These are phyloP conservation scores for Eulemur coronatus DNA, from an alignment of 2,797 vertebrate species.

Conservation along the genomic window DNA sequence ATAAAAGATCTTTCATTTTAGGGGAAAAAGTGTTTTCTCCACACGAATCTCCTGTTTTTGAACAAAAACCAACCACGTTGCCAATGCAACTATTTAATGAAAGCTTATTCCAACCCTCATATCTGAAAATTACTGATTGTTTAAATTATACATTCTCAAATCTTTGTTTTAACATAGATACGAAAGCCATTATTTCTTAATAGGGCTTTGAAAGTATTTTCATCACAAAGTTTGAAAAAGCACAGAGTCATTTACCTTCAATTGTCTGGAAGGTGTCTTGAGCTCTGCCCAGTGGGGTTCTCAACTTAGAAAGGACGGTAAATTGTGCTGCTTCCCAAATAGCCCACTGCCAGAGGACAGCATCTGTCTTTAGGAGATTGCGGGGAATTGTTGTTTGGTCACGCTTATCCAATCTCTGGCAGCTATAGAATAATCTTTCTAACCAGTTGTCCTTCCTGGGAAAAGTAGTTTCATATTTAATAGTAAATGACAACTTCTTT, in stretches of 20 bases:
- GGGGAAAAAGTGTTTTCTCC: neutral
- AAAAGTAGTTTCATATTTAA: slow-evolving; percentile 71
- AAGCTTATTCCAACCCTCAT: slow-evolving; percentile 23
- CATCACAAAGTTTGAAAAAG: neutral
- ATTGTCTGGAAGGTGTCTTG: slow-evolving; percentile 99
- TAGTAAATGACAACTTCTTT: slow-evolving; percentile 44
- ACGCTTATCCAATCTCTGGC: slow-evolving; percentile 95
- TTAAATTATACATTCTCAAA: neutral
- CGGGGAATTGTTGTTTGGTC: slow-evolving; percentile 90
- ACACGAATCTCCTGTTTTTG: neutral
- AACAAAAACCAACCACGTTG: neutral
- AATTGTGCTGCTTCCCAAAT: slow-evolving; percentile 99
- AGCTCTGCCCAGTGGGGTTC: slow-evolving; percentile 96
- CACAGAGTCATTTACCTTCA: slow-evolving; percentile 89
- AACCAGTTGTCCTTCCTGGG: slow-evolving; percentile 98
- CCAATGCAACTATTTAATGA: neutral
- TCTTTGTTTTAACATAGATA: slow-evolving; percentile 13
- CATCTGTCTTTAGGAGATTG: slow-evolving; percentile 93
- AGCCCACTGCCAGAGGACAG: slow-evolving; percentile 98
- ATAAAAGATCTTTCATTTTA: neutral
- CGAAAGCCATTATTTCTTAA: slow-evolving; percentile 4
- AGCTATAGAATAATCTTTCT: slow-evolving; percentile 97
- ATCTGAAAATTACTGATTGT: neutral
- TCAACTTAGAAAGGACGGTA: slow-evolving; percentile 96
- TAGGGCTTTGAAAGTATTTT: neutral